These are phyloP conservation scores for Bellardia bayeri DNA, from an alignment of 2,888 invertebrate genomes.

Conservation along the genomic window DNA sequence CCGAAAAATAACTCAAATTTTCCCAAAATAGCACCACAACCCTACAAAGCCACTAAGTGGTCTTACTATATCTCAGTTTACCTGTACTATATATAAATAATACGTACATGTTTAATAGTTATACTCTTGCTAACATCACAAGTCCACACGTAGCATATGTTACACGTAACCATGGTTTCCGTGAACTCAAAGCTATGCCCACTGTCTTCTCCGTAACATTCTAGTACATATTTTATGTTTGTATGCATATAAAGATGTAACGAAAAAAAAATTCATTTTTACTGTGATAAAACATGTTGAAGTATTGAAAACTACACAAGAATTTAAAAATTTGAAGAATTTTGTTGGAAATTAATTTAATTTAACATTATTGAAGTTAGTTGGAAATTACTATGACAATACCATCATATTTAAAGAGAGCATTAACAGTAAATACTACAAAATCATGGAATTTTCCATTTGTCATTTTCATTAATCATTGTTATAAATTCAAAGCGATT, in stretches of 20 bases:
- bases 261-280: neutral
- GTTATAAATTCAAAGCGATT: too few relatives aligned
- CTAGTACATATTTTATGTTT: too few relatives aligned
- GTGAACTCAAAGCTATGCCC: too few relatives aligned
- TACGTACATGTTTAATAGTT: slow-evolving; percentile 1
- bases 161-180: neutral
- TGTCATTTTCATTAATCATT: too few relatives aligned
- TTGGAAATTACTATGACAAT: too few relatives aligned
- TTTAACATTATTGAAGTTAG: neutral
- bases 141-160: neutral
- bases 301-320: neutral
- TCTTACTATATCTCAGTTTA: neutral
- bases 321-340: neutral
- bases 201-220: too few relatives aligned
- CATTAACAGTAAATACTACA: too few relatives aligned
- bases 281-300: neutral
- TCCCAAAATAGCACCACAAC: too few relatives aligned
- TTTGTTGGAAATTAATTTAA: neutral
- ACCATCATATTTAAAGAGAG: too few relatives aligned
- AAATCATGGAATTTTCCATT: too few relatives aligned
- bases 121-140: neutral
- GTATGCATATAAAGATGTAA: neutral
- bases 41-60: neutral
- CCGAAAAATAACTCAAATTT: too few relatives aligned
- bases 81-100: neutral